phyloP scores from a whole-genome alignment of 2,888 invertebrate genomes.

The Pimpla rufipes region DNA sequence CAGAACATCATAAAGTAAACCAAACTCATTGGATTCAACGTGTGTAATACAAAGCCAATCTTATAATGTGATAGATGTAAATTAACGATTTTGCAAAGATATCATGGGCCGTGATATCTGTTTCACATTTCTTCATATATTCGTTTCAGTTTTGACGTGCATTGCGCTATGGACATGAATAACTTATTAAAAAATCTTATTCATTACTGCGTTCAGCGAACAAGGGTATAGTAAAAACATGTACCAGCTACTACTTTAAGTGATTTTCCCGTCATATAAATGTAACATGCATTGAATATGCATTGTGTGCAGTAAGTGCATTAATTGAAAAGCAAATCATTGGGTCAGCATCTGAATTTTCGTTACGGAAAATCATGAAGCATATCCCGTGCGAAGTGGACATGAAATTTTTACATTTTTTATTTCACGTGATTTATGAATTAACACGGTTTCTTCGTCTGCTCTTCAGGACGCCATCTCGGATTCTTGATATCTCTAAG shows the following conservation, averaged over 20 bases:
- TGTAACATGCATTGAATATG: not conserved
- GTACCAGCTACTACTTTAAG: not conserved
- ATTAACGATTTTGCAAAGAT: not conserved
- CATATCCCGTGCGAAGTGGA: constrained; percentile 1
- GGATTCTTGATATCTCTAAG: too few relatives aligned
- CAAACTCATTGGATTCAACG: not conserved
- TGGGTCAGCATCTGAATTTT: not conserved
- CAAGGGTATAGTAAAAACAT: not conserved
- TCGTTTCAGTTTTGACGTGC: not conserved
- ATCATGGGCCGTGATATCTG: not conserved
- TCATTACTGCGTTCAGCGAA: not conserved
- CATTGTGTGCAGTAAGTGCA: not conserved
- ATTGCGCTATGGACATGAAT: not conserved
- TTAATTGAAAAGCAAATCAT: not conserved
- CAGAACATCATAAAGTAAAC: not conserved
- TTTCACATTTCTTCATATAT: not conserved
- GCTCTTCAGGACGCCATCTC: too few relatives aligned
- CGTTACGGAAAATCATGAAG: not conserved
- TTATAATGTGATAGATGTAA: not conserved
- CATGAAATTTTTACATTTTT: not conserved
- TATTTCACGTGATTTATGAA: not conserved
- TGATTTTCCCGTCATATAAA: not conserved
- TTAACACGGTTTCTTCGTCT: constrained; percentile 3
- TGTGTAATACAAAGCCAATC: not conserved
- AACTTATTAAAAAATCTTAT: not conserved